Percentiles rank a stretch among this genome's conserved stretches.
Evolutionary conservation across 2,113 vertebrate species (phyloP).

Genomic region (Lepisosteus osseus): DNA sequence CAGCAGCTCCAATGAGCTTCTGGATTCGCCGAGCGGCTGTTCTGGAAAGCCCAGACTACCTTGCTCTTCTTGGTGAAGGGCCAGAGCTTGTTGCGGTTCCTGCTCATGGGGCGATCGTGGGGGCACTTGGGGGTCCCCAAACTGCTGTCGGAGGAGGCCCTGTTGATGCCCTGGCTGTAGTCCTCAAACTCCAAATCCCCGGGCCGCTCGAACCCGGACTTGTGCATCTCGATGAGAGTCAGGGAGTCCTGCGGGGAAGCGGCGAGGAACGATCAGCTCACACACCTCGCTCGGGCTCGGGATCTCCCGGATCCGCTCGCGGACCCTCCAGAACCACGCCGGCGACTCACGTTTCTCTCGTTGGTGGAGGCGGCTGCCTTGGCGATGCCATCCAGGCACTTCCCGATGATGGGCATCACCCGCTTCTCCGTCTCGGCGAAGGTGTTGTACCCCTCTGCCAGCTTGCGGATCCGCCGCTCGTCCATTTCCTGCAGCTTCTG

Average conservation of each 20-base stretch:
- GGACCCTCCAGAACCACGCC: too few relatives aligned
- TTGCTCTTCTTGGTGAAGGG: slow-evolving; percentile 84
- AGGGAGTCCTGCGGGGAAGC: slow-evolving; percentile 70
- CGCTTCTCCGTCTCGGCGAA: slow-evolving; percentile 78
- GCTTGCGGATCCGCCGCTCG: slow-evolving; percentile 66
- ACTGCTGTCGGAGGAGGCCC: slow-evolving; percentile 79
- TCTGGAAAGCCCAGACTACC: slow-evolving; percentile 58
- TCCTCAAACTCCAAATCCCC: slow-evolving; percentile 85
- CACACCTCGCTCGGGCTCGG: too few relatives aligned
- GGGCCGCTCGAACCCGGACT: slow-evolving; percentile 83
- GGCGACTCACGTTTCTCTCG: slow-evolving; percentile 71
- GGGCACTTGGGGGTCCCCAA: slow-evolving; percentile 75
- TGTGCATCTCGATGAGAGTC: slow-evolving; percentile 79
- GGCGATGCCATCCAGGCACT: slow-evolving; percentile 85
- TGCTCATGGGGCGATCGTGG: slow-evolving; percentile 60
- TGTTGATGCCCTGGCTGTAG: slow-evolving; percentile 84
- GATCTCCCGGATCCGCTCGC: too few relatives aligned
- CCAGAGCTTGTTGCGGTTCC: slow-evolving; percentile 78
- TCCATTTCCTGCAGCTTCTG: slow-evolving; percentile 87
- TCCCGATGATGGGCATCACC: slow-evolving; percentile 84
- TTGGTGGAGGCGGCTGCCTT: slow-evolving; percentile 74
- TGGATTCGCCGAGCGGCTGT: not conserved
- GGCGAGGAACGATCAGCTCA: not conserved
- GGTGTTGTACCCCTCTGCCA: slow-evolving; percentile 71
- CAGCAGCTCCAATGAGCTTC: too few relatives aligned